These are phyloP conservation scores for Lagria hirta DNA, from an alignment of 2,888 invertebrate species.

Conservation along the genomic window DNA sequence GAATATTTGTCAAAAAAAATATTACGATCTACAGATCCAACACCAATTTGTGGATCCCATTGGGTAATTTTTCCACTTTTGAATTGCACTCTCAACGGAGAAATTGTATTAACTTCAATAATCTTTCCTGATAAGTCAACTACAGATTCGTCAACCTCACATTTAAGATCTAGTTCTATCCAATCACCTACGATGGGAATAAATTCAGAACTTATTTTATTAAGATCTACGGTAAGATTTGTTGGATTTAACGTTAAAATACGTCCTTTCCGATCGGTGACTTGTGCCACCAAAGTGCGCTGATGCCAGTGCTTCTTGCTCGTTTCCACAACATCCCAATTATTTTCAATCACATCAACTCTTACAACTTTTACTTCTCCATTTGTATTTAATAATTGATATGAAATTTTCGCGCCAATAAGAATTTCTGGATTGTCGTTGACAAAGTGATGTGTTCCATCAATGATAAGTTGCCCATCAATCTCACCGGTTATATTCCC, in stretches of 20 bases:
- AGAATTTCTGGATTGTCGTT: slow-evolving; percentile 47
- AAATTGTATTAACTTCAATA: slow-evolving; percentile 62
- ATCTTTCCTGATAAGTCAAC: slow-evolving; percentile 59
- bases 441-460: slow-evolving; percentile 61
- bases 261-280: slow-evolving; percentile 51
- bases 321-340: slow-evolving; percentile 55
- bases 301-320: slow-evolving; percentile 40
- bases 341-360: slow-evolving; percentile 39
- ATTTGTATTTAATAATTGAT: slow-evolving; percentile 36
- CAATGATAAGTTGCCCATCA: slow-evolving; percentile 59
- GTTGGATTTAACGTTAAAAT: slow-evolving; percentile 57
- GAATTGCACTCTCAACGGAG: slow-evolving; percentile 62
- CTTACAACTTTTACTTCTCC: slow-evolving; percentile 54
- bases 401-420: slow-evolving; percentile 61
- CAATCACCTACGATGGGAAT: slow-evolving; percentile 72
- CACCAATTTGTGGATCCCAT: slow-evolving; percentile 49
- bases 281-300: slow-evolving; percentile 52
- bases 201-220: slow-evolving; percentile 64
- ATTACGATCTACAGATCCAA: slow-evolving; percentile 61
- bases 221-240: slow-evolving; percentile 62
- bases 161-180: slow-evolving; percentile 63
- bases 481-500: slow-evolving; percentile 65
- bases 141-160: slow-evolving; percentile 63
- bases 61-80: slow-evolving; percentile 56
- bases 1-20: slow-evolving; percentile 63